A percentile compares a stretch with the other conserved stretches of the same genome.
phyloP scores from a whole-genome alignment of 2,797 vertebrate species.

The Ciconia nigra region DNA sequence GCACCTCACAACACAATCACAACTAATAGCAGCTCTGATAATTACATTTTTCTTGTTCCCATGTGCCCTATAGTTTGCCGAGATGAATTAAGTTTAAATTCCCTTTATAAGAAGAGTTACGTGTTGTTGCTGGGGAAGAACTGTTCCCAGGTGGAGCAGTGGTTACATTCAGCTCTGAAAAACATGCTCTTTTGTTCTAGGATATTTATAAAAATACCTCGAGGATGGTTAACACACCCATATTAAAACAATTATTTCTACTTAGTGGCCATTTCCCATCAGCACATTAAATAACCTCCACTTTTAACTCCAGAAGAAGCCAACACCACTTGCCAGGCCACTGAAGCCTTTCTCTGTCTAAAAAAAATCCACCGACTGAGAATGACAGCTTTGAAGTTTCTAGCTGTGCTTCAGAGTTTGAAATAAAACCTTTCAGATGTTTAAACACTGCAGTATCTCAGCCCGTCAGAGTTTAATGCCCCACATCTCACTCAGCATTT shows the following conservation, averaged over 20 bases:
- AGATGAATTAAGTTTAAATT: constrained; percentile 13
- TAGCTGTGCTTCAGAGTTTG: not conserved
- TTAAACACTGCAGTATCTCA: constrained; percentile 7
- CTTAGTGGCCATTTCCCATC: constrained; percentile 17
- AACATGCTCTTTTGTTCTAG: not conserved
- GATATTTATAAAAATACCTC: constrained; percentile 8
- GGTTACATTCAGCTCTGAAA: not conserved
- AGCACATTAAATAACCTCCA: not conserved
- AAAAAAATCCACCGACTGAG: not conserved
- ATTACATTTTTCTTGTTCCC: constrained; percentile 3
- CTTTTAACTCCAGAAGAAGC: not conserved
- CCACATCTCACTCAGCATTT: not conserved
- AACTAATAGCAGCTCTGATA: constrained; percentile 12
- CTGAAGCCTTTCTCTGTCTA: not conserved
- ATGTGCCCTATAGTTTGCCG: not conserved
- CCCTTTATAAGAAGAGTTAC: not conserved
- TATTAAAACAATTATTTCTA: constrained; percentile 42
- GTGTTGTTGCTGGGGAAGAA: constrained; percentile 5
- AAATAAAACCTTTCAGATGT: not conserved
- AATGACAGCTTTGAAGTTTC: not conserved
- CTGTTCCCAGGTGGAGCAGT: constrained; percentile 20
- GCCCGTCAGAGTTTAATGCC: not conserved
- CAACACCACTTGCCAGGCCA: not conserved
- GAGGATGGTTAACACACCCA: constrained; percentile 10
- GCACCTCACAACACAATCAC: not conserved